These are phyloP conservation scores for Acrocephalus scirpaceus DNA, from an alignment of 2,797 vertebrate genomes.

Conservation along the genomic window DNA sequence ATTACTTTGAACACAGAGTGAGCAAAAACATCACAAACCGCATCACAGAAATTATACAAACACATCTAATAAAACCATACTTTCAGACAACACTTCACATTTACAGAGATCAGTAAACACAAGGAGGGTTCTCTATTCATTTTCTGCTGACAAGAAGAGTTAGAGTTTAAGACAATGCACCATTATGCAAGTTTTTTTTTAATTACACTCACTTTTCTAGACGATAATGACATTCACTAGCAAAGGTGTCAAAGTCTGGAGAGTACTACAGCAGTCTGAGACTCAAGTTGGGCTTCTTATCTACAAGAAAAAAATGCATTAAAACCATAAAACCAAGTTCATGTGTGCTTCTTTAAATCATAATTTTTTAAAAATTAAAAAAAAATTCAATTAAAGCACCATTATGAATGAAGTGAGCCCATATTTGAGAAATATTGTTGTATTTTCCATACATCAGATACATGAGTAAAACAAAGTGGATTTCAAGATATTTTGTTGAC, in stretches of 20 bases:
- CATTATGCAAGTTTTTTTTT: neutral
- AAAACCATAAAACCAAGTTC: neutral
- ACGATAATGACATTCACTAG: neutral
- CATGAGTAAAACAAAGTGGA: neutral
- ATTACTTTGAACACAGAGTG: neutral
- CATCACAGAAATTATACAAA: neutral
- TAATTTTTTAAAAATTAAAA: neutral
- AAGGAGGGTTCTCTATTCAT: neutral
- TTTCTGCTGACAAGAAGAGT: neutral
- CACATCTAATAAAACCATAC: neutral
- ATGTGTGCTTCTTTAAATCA: rapidly evolving
- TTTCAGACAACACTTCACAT: neutral
- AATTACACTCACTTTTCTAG: slow-evolving; percentile 44
- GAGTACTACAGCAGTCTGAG: neutral
- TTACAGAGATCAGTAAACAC: neutral
- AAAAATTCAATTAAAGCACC: neutral
- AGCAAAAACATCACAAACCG: neutral
- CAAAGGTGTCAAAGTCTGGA: neutral
- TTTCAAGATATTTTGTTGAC: neutral
- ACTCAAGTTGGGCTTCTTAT: neutral
- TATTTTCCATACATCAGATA: neutral
- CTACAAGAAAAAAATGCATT: neutral
- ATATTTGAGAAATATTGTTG: rapidly evolving
- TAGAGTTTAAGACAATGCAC: neutral
- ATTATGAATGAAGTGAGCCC: neutral